Evolutionary conservation across 2,888 invertebrate species (phyloP).

Genomic region (Perithous albicinctus): DNA sequence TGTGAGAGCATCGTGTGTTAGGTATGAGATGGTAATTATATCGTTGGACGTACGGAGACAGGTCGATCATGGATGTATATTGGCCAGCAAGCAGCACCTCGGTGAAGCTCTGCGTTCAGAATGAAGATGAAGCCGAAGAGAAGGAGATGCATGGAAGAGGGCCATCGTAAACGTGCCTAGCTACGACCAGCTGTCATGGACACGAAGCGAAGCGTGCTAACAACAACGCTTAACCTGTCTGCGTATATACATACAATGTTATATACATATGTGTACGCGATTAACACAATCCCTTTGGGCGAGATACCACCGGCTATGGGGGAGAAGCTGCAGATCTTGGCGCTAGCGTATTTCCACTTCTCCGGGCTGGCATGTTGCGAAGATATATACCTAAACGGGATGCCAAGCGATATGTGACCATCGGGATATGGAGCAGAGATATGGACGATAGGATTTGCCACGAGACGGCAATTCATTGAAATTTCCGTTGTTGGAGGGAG

Average conservation of each 20-base stretch:
- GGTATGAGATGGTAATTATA: neutral
- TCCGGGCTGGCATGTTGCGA: neutral
- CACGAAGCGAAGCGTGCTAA: constrained; percentile 6
- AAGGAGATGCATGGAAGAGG: neutral
- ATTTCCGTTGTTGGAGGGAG: too few species aligned
- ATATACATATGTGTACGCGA: constrained; percentile 54
- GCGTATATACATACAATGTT: constrained; percentile 2
- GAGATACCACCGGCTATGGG: constrained; percentile 63
- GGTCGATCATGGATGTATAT: neutral
- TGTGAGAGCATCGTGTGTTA: neutral
- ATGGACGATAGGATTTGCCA: neutral
- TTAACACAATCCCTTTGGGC: constrained; percentile 70
- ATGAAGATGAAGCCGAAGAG: neutral
- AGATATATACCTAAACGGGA: neutral
- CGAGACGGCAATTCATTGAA: too few species aligned
- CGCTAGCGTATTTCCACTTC: neutral
- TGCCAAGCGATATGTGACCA: neutral
- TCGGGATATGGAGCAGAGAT: constrained; percentile 5
- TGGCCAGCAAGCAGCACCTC: neutral
- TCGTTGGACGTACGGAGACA: neutral
- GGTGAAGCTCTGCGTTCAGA: neutral
- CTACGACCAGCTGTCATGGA: constrained; percentile 24
- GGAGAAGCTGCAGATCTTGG: constrained; percentile 33
- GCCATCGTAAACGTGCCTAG: neutral
- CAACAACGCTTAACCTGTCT: neutral